Base-by-base conservation (phyloP, 2,797 vertebrate genomes). In the Bradypus variegatus region DNA sequence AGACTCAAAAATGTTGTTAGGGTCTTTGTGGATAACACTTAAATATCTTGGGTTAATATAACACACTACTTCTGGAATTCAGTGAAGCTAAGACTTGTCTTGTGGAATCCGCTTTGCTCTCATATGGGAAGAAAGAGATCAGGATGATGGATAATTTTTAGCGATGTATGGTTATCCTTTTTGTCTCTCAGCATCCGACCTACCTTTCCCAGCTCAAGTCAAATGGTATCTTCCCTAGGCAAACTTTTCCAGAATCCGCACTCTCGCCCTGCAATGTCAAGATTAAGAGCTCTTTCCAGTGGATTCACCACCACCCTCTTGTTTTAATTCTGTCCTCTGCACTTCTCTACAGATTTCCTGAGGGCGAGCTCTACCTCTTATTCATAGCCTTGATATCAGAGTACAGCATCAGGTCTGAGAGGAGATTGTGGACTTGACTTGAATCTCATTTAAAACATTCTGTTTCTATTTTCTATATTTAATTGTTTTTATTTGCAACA, bases 51-150 rank as follows among this genome's bases (percentile, higher is more conserved):
- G 9, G 33, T 70, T 64, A 87, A 75, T 72, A 48, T 16, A 50
- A n/a, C 45, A 53, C 31, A 3, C 9, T 7, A 86, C 21, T 90
- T 88, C 27, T 16, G 84, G 92, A 91, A 75, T 75, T 91, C 36
- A 88, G 67, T 7, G 45, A 87, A 73, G n/a, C 72, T n/a, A 53
- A 87, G 25, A 45, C n/a, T 89, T 45, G 36, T 62, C 53, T 77
- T 81, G 41, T 91, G 82, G 29, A 80, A 86, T 83, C 23, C 7
- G 19, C 93, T 93, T n/a, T 79, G 21, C 55, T 93, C 36, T 73
- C 55, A 50, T 14, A n/a, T 33, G 62, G 67, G 78, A 93, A 86
- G 50, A 29, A 86, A 62, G 64, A 79, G n/a, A 45, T 50, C 10
- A 11, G 16, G 9, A 19, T 21, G 18, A 23, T 82, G 27, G 76